Evolutionary conservation across 2,888 invertebrate species (phyloP).

Genomic region (Ophraella communa): DNA sequence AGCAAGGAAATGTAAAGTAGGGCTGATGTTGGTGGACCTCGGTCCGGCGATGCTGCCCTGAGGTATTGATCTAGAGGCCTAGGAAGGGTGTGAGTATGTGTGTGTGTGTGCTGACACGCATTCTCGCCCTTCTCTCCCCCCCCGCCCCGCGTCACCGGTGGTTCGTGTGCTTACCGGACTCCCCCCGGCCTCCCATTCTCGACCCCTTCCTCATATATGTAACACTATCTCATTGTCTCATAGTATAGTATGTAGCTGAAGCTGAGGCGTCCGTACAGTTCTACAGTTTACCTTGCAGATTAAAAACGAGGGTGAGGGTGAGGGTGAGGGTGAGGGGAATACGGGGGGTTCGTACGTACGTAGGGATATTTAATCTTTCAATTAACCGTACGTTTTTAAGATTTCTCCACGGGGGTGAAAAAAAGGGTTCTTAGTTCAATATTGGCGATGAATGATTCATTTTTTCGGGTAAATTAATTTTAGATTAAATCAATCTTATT

Average conservation of each 20-base stretch:
- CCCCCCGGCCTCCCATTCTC: neutral
- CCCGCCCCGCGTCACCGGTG: constrained; percentile 47
- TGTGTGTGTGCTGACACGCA: constrained; percentile 59
- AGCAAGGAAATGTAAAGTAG: constrained; percentile 66
- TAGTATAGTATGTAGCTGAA: too few species aligned
- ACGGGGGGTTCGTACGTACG: neutral
- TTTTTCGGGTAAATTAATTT: too few species aligned
- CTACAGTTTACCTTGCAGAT: constrained; percentile 36
- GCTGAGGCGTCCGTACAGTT: constrained; percentile 31
- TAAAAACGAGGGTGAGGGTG: constrained; percentile 10
- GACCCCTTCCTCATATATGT: constrained; percentile 45
- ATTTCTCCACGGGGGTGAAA: too few species aligned
- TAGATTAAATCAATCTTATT: too few species aligned
- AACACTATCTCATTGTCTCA: constrained; percentile 51
- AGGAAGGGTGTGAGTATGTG: constrained; percentile 49
- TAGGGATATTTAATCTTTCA: neutral
- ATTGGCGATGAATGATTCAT: too few species aligned
- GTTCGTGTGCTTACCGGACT: constrained; percentile 49
- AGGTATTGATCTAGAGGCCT: constrained; percentile 60
- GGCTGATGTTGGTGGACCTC: constrained; percentile 62
- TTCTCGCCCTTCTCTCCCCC: constrained; percentile 43
- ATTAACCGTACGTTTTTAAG: too few species aligned
- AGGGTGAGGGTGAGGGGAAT: neutral
- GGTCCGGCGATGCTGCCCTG: constrained; percentile 60
- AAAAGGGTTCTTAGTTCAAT: too few species aligned